Base-by-base conservation (phyloP, 2,888 invertebrate genomes). In the Escarpia spicata region DNA sequence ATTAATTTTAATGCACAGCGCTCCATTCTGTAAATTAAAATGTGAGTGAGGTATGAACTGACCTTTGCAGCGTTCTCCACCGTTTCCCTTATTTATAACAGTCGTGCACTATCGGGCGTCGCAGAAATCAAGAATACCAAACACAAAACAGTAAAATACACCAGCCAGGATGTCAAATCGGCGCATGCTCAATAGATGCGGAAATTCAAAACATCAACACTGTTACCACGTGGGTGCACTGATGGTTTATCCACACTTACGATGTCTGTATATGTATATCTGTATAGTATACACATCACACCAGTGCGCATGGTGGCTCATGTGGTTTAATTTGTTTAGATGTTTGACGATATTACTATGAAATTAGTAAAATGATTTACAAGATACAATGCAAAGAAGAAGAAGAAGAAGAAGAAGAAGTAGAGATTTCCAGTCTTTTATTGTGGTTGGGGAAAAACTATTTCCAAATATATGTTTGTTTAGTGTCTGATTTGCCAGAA, bases 141-240 rank as follows among this genome's bases (percentile, higher is more conserved):
- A 75, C 26, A 75, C 75, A n/a, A 75, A 75, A 75, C 6, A 2
- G 6, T 26, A 75, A 75, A 75, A 52, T 52, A n/a, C 26, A 19
- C 15, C 60, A 75, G 75, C 26, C 75, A 75, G 75, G 75, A 75
- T 75, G 75, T 75, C 75, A 75, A 75, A 75, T 6, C 26, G 75
- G 75, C 75, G 75, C 75, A 75, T 75, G 75, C 75, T 75, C 75
- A 75, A 6, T 75, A 75, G 75, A 75, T 75, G n/a, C 75, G 75
- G 75, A 75, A 75, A 75, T 75, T 26, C 26, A 75, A 75, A 75
- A 75, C 26, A 4, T 75, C 75, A 75, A 75, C 75, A 75, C 26
- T n/a, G 75, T 26, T 3, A 12, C 75, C 75, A 75, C 75, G 75
- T 75, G 75, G 75, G 75, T 75, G 75, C 75, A 75, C 26, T 6